Percentiles rank a stretch among this genome's conserved stretches.
Conservation (phyloP, 2,797 vertebrate genomes). For the Todus mexicanus region DNA sequence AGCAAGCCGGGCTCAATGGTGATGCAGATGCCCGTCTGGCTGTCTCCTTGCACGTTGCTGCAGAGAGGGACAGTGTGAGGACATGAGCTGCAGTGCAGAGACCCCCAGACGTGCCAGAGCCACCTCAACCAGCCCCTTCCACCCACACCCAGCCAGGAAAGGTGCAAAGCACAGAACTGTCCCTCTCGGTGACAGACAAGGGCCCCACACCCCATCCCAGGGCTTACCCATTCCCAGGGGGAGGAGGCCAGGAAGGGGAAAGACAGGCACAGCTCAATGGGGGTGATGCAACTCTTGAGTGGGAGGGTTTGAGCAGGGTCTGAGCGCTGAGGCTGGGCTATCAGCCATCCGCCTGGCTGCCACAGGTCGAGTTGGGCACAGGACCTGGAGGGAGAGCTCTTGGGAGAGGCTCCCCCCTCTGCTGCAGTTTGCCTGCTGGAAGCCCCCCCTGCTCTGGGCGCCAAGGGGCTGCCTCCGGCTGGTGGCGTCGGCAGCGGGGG, state of each 20-base stretch:
- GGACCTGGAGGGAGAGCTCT: not conserved
- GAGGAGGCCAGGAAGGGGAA: not conserved
- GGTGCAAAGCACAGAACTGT: not conserved
- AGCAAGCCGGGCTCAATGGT: slow-evolving; percentile 92
- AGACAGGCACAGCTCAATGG: not conserved
- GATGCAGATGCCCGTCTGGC: slow-evolving; percentile 91
- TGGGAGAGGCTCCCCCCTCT: not conserved
- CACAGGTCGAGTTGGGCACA: accelerated
- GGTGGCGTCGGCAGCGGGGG: not conserved
- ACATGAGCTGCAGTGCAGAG: not conserved
- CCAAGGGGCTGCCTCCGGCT: accelerated
- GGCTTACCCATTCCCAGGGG: not conserved
- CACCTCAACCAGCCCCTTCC: not conserved
- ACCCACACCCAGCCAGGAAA: not conserved
- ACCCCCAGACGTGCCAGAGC: not conserved
- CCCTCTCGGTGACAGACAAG: not conserved
- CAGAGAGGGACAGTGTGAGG: not conserved
- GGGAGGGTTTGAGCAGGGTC: not conserved
- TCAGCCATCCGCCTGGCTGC: not conserved
- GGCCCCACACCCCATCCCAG: not conserved
- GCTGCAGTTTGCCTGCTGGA: not conserved
- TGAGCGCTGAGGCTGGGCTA: not conserved
- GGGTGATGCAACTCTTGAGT: not conserved
- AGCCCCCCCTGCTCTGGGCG: not conserved
- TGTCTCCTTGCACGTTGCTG: slow-evolving; percentile 92